Base-by-base conservation (phyloP, 1,140 invertebrate genomes). In the Neuroterus valhalla region DNA sequence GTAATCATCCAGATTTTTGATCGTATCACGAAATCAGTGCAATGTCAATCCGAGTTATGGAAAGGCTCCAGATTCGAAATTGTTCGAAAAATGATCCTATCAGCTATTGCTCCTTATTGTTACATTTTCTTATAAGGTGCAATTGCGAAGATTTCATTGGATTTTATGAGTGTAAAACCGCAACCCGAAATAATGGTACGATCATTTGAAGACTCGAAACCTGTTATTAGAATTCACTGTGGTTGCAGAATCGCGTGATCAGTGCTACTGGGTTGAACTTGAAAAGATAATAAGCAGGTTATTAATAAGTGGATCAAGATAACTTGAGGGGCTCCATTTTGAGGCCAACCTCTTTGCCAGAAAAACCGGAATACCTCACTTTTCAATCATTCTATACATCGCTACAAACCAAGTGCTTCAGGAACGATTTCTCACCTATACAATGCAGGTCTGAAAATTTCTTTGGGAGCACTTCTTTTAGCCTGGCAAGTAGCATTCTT, bases 251-350 rank as follows among this genome's bases (percentile, higher is more conserved):
- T 62, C 23, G 23, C 55, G 23, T 62, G 55, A 62, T 62, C 55
- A 26, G 23, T 62, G 55, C 55, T 62, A 62, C 55, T 62, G 55
- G 55, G 31, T 12, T 62, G 31, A 62, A 31, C 23, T 23, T 62
- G 23, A 5, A 23, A 62, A 14, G 55, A 62, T 62, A 62, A 62
- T 62, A 5, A 55, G 46, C n/a, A 48, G 8, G n/a, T 17, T 48
- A 17, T 48, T 55, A 21, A 55, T 21, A 23, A 55, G 26, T 12
- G 52, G 52, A 31, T 55, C 55, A 62, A 62, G 31, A 62, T n/a
- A 62, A 62, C 26, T 62, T 62, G 55, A 62, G n/a, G 23, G 55
- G 31, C 31, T 26, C 55, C 23, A 62, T 62, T 62, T 62, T 23
- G 31, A 62, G 55, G 55, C 26, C 26, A 62, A 31, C 55, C 31